Conservation (phyloP, 2,888 invertebrate genomes). For the Drosophila austrosaltans region DNA sequence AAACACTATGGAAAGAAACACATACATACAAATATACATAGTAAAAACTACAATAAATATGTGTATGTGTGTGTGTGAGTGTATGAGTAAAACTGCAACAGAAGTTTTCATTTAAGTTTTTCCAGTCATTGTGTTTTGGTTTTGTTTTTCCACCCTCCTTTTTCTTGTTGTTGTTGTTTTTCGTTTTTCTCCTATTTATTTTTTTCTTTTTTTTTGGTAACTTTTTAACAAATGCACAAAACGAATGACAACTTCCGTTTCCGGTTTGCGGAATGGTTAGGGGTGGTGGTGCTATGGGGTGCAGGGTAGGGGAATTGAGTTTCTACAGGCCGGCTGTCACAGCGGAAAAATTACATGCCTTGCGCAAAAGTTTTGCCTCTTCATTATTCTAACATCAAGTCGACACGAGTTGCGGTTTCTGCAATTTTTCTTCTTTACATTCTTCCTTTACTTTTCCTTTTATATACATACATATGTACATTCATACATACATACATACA, state of each 20-base stretch:
- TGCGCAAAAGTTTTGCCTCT: constrained; percentile 81
- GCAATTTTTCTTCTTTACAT: constrained; percentile 70
- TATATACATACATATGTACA: constrained; percentile 13
- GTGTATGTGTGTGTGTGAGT: no score
- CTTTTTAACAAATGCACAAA: constrained; percentile 77
- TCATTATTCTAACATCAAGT: constrained; percentile 81
- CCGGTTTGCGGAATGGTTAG: constrained; percentile 31
- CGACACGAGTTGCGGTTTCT: constrained; percentile 79
- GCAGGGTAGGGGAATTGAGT: not conserved
- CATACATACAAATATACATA: not conserved
- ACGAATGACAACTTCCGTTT: constrained; percentile 80
- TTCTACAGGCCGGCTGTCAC: constrained; percentile 79
- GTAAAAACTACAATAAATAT: no score
- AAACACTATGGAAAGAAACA: not conserved
- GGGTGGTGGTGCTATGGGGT: not conserved
- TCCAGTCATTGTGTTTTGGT: constrained; percentile 49
- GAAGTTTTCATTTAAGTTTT: constrained; percentile 68
- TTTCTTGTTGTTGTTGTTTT: not conserved
- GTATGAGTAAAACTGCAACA: constrained; percentile 45
- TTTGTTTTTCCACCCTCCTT: constrained; percentile 18
- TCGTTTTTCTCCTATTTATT: constrained; percentile 25
- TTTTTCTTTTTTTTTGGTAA: constrained; percentile 49
- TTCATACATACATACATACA: not conserved
- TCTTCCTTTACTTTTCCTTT: constrained; percentile 31
- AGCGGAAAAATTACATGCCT: constrained; percentile 81